Evolutionary conservation across 2,797 vertebrate species (phyloP).

Genomic region (Neomorphus geoffroyi): DNA sequence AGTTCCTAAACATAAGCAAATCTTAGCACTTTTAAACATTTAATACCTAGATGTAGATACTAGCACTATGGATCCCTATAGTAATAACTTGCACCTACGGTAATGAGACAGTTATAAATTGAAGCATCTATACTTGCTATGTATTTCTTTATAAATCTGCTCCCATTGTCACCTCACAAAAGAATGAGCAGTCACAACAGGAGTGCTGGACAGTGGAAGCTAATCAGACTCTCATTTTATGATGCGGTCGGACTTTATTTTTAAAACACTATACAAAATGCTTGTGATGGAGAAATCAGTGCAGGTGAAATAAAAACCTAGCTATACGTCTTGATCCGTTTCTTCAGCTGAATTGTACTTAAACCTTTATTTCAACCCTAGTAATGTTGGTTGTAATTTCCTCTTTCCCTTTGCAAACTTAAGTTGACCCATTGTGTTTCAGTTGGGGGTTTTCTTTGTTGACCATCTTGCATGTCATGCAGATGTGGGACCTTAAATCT

Average conservation of each 20-base stretch:
- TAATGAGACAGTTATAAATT: not conserved
- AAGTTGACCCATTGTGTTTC: not conserved
- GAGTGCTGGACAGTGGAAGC: not conserved
- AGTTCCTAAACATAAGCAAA: not conserved
- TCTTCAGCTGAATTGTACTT: not conserved
- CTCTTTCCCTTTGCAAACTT: not conserved
- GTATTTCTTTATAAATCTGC: not conserved
- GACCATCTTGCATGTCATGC: not conserved
- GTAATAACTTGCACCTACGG: not conserved
- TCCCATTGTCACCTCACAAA: not conserved
- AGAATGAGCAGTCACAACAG: not conserved
- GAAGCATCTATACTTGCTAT: not conserved
- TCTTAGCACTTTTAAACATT: not conserved
- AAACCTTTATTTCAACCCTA: not conserved
- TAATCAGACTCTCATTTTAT: not conserved
- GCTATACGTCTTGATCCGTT: not conserved
- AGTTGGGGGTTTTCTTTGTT: not conserved
- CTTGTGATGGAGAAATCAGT: not conserved
- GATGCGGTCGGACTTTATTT: not conserved
- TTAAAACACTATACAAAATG: not conserved
- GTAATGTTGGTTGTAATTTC: not conserved
- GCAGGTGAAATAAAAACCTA: not conserved
- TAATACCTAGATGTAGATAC: not conserved
- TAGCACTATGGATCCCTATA: not conserved
- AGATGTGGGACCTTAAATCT: not conserved